Percentiles rank a stretch among this genome's conserved stretches.
Evolutionary conservation across 2,797 vertebrate genomes (phyloP).

Genomic region (Taenioides sp.): DNA sequence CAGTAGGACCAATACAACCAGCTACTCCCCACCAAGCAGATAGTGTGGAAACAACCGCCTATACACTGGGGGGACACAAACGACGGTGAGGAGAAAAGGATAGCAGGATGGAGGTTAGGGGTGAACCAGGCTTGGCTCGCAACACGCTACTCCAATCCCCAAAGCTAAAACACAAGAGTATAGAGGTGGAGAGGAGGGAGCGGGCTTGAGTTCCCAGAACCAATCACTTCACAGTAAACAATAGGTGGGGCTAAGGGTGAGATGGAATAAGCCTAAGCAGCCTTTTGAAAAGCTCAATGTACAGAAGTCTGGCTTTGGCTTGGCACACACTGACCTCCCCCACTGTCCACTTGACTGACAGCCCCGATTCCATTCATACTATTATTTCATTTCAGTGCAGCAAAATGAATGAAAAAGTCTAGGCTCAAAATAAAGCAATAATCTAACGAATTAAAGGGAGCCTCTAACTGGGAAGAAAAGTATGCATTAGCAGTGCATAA

Average conservation of each 20-base stretch:
- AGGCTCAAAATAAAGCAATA: slow-evolving; percentile 69
- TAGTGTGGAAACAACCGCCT: slow-evolving; percentile 30
- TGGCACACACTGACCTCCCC: slow-evolving; percentile 40
- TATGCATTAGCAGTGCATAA: slow-evolving; percentile 68
- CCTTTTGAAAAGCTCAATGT: slow-evolving; percentile 55
- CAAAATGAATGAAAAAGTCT: slow-evolving; percentile 34
- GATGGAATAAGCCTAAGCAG: slow-evolving; percentile 61
- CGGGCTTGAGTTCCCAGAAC: slow-evolving; percentile 61
- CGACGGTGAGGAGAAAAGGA: slow-evolving; percentile 29
- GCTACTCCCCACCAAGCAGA: slow-evolving; percentile 41
- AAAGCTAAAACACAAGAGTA: slow-evolving; percentile 44
- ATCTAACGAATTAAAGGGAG: slow-evolving; percentile 60
- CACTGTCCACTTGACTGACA: slow-evolving; percentile 60
- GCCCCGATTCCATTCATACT: slow-evolving; percentile 45
- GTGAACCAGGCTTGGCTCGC: slow-evolving; percentile 48
- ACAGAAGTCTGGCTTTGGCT: slow-evolving; percentile 40
- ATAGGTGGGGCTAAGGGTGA: slow-evolving; percentile 43
- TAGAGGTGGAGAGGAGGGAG: slow-evolving; percentile 45
- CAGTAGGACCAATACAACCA: slow-evolving; percentile 31
- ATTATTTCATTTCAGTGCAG: slow-evolving; percentile 46
- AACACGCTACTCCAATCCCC: slow-evolving; percentile 49
- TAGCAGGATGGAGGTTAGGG: slow-evolving; percentile 35
- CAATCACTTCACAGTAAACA: slow-evolving; percentile 72
- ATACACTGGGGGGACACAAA: slow-evolving; percentile 41
- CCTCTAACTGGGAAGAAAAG: slow-evolving; percentile 40